phyloP scores from a whole-genome alignment of 2,113 vertebrate genomes.

The Penelope pileata region DNA sequence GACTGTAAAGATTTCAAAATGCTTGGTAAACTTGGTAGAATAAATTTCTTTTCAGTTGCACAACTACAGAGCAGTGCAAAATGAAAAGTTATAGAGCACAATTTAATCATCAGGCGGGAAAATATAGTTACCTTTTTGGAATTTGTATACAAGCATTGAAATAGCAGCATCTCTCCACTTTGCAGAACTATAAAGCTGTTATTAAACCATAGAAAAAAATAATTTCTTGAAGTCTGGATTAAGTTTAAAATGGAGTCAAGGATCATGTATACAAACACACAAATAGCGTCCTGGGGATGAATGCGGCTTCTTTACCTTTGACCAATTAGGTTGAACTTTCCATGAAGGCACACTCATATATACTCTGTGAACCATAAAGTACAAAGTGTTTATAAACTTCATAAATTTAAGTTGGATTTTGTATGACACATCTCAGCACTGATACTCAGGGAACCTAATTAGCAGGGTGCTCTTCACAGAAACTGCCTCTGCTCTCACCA shows the following conservation, averaged over 20 bases:
- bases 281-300: background rate
- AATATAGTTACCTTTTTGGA: background rate
- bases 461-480: background rate
- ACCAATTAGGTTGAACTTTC: background rate
- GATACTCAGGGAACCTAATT: background rate
- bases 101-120: background rate
- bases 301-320: background rate
- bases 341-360: background rate
- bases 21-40: background rate
- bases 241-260: background rate
- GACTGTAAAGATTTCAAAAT: background rate
- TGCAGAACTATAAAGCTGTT: background rate
- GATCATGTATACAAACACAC: background rate
- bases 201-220: background rate
- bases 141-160: background rate
- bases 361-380: background rate
- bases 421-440: background rate
- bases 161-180: rapidly evolving
- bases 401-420: background rate
- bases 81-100: background rate
- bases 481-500: background rate
- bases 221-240: background rate
- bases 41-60: background rate
- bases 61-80: background rate
- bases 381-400: background rate